phyloP scores from a whole-genome alignment of 2,797 vertebrate species.

The Lates japonicus region DNA sequence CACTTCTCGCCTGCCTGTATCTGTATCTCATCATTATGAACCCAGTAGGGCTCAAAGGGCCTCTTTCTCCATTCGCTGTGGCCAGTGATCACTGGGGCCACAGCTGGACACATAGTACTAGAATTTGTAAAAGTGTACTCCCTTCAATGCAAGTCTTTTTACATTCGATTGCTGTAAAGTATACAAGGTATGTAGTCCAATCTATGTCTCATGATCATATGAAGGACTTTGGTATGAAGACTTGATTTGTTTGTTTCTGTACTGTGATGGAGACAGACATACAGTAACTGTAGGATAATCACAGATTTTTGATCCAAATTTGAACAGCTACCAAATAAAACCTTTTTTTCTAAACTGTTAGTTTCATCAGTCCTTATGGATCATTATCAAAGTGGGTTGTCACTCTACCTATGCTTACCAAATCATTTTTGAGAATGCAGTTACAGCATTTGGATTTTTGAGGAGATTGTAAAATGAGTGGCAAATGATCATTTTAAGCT shows the following conservation, averaged over 20 bases:
- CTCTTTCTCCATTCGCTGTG: conserved; percentile 47
- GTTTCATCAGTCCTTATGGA: conserved; percentile 21
- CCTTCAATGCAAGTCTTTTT: conserved; percentile 69
- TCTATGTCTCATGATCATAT: conserved; percentile 56
- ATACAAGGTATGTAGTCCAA: conserved; percentile 60
- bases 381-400: conserved; percentile 25
- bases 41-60: conserved; percentile 57
- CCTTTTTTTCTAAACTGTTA: background rate
- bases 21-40: conserved; percentile 66
- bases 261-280: conserved; percentile 40
- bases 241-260: conserved; percentile 53
- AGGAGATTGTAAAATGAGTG: conserved; percentile 22
- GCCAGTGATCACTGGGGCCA: conserved; percentile 59
- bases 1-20: conserved; percentile 52
- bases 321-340: conserved; percentile 55
- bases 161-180: conserved; percentile 73
- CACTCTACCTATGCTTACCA: conserved; percentile 30
- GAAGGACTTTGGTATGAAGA: conserved; percentile 41
- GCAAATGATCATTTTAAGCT: conserved; percentile 19
- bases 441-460: conserved; percentile 24
- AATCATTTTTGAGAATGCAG: conserved; percentile 46
- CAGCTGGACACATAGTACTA: conserved; percentile 51
- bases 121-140: conserved; percentile 63
- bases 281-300: conserved; percentile 44
- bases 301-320: conserved; percentile 48